Evolutionary conservation across 2,113 vertebrate genomes (phyloP), one percentile per base, ranked within the genome.

Genomic region (Megaleporinus macrocephalus): DNA sequence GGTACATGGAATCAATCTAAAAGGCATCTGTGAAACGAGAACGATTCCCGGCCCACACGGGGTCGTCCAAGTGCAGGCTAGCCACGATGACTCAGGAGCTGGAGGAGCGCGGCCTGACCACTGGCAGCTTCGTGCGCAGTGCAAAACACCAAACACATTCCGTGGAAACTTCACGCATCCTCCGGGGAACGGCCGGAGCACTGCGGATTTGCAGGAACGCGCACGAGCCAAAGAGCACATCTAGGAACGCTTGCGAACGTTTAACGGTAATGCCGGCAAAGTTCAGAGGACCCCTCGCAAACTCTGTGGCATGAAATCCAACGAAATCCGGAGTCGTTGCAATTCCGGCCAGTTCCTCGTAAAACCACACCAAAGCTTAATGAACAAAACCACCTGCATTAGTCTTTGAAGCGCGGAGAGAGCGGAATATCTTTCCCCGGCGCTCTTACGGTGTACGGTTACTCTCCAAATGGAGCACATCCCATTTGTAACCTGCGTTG

Each of bases 401-500:
- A n/a, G 30, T 68, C 6, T 41, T 41, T 68, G 41, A 44, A 44
- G 4, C 41, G 4, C 5, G 9, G 41, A 36, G 33, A 36, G 41
- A 44, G 41, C 10, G 41, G 41, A 44, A 44, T 44, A 68, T 68
- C 6, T 22, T 41, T 68, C 0, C 0, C 15, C 27, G 33, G 5
- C 65, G 12, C 65, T 33, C 30, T 66, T 18, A 29, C 27, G 18
- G 63, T 18, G 5, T 66, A 36, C 18, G 51, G 66, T 80, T 62
- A 71, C 66, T 14, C 41, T 41, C 9, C 66, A 70, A 70, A 70
- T n/a, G 57, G 57, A 61, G n/a, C 57, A 22, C 2, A 61, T 29
- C 11, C 30, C 29, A 73, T 78, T 74, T 24, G 62, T 59, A 76
- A 69, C 78, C 53, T n/a, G 26, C 79, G 18, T 26, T 80, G 30